Evolutionary conservation across 1,140 invertebrate species (phyloP), one percentile per base, ranked within the genome.

Genomic region (Dryas iulia): DNA sequence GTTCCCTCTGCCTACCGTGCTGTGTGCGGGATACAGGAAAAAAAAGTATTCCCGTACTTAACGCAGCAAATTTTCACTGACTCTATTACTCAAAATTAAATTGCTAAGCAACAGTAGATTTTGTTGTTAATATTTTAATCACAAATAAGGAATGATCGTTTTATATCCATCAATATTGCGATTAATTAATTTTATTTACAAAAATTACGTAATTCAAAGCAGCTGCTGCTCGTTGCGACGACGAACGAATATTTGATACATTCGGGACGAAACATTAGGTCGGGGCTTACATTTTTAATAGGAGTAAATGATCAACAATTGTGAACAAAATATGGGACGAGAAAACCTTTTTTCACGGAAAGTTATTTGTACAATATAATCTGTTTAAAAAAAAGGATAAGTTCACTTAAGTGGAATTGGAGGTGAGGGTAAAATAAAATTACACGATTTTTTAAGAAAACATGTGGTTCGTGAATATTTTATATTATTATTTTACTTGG

Each of bases 231-330:
- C 47, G 18, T 53, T 18, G 24, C 24, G 25, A 61, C 59, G 35
- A 14, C 2, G 25, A 5, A 53, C 35, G 39, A 61, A 61, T 53
- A 52, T 61, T 61, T 61, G 59, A 52, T 47, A 61, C 47, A 61
- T 23, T 30, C 35, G 8, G 14, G n/a, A 52, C 59, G 59, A 47
- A 47, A 28, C 59, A 52, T 61, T 53, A 61, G 24, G 59, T 61
- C 14, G 39, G 52, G 35, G 39, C 35, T 52, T 61, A 61, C 59
- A 61, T 61, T 53, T 61, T 61, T 61, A 61, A 61, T 61, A 61
- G 14, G 59, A 61, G 35, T 26, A 24, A 53, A 61, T 61, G 59
- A 61, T 61, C 39, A 52, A 61, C 59, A 39, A 4, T 52, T 12
- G 39, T 18, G 18, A 53, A 61, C 28, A 21, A 61, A 53, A 26